Percentiles rank a stretch among this genome's conserved stretches.
phyloP scores from a whole-genome alignment of 2,797 vertebrate species.

The Lagodon rhomboides region DNA sequence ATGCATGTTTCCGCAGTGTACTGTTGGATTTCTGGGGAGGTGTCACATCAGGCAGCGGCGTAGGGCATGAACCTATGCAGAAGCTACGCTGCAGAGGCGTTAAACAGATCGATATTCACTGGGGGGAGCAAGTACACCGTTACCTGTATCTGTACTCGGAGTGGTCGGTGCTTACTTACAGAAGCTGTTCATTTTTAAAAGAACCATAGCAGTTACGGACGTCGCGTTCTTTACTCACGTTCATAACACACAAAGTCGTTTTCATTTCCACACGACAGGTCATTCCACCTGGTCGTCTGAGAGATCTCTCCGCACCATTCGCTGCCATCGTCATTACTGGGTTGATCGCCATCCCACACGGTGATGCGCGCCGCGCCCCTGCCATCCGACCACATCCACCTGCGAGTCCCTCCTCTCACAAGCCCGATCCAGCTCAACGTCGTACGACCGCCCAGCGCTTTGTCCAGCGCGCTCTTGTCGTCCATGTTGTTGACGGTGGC shows the following conservation, averaged over 20 bases:
- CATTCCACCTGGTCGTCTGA: neutral
- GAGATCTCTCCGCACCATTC: slow-evolving; percentile 3
- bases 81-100: too few relatives aligned
- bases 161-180: too few relatives aligned
- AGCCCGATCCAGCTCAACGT: slow-evolving; percentile 63
- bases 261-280: rapidly evolving
- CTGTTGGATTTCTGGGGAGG: too few relatives aligned
- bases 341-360: rapidly evolving
- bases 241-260: slow-evolving; percentile 27
- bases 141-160: too few relatives aligned
- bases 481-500: slow-evolving; percentile 37
- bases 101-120: too few relatives aligned
- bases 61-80: too few relatives aligned
- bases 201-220: too few relatives aligned
- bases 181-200: too few relatives aligned
- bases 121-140: too few relatives aligned
- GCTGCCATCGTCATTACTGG: rapidly evolving
- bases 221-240: slow-evolving; percentile 25
- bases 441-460: neutral
- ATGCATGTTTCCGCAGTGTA: too few relatives aligned
- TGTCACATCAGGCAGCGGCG: too few relatives aligned
- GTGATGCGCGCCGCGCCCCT: neutral
- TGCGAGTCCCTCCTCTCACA: rapidly evolving
- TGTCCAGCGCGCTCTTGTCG: neutral
- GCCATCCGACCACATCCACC: slow-evolving; percentile 62